These are phyloP conservation scores for Xylocampa areola DNA, from an alignment of 2,888 invertebrate genomes.

Conservation along the genomic window DNA sequence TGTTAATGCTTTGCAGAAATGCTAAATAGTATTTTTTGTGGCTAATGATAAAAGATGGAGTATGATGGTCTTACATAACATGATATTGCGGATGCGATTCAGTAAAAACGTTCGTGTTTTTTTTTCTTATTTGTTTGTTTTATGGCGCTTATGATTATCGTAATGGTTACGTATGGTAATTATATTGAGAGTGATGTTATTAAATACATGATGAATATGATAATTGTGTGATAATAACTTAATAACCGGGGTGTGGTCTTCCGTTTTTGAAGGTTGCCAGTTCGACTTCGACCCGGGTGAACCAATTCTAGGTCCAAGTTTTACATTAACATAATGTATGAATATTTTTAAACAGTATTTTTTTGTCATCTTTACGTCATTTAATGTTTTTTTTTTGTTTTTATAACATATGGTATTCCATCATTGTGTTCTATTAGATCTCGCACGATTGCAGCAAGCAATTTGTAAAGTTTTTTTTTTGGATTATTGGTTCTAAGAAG, in stretches of 20 bases:
- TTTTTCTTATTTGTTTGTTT: not conserved
- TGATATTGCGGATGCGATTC: not conserved
- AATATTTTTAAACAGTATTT: not conserved
- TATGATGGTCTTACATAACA: constrained; percentile 7
- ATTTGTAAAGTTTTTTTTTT: too few species aligned
- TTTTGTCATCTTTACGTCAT: not conserved
- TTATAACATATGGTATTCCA: too few species aligned
- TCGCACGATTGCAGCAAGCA: too few species aligned
- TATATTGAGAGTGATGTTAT: constrained; percentile 20
- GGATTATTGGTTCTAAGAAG: too few species aligned
- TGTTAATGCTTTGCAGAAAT: constrained; percentile 12
- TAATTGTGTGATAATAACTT: constrained; percentile 34
- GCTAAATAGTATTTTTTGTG: constrained; percentile 9
- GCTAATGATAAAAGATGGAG: constrained; percentile 4
- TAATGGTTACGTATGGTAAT: constrained; percentile 40
- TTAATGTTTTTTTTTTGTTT: too few species aligned
- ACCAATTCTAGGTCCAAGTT: not conserved
- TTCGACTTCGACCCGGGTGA: not conserved
- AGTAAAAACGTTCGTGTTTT: constrained; percentile 5
- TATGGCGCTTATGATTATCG: constrained; percentile 17
- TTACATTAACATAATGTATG: not conserved
- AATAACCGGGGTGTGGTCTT: constrained; percentile 30
- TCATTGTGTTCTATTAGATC: too few species aligned
- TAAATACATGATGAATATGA: constrained; percentile 29
- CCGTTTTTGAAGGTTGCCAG: constrained; percentile 21